Base-by-base conservation (phyloP, 2,888 invertebrate genomes). In the Lasius fuliginosus region DNA sequence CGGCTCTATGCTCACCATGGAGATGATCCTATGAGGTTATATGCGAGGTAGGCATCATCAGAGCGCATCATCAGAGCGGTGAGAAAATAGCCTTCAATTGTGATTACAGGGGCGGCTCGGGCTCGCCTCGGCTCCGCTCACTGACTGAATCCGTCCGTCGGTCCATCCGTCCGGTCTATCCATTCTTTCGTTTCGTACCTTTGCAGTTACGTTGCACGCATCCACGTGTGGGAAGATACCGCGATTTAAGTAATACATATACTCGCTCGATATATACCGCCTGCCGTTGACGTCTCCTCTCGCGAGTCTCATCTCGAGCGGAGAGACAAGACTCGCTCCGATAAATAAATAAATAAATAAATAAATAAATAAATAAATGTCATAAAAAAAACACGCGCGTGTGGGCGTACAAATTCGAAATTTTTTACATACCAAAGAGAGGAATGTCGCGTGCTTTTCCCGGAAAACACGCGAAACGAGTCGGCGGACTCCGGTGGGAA, bases 11-110 rank as follows among this genome's bases (percentile, higher is more conserved):
- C 69, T 82, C 86, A 69, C 88, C 90, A 89, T 86, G 90, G 92
- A 93, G 93, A 93, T 92, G 93, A 93, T 94, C 92, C 93, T 94
- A 92, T 90, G 93, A 93, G 93, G 94, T 93, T 94, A 92, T 94
- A 92, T 83, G 86, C 88, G 89, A 90, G 91, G 92, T 89, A 90
- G 92, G 94, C 93, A 94, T 94, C 94, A 94, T 94, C 94, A 94
- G 94, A 94, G 94, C 91, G 93, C 94, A 94, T 94, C 94, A 94
- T 95, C 94, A 94, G 94, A 94, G 94, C 94, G 94, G 95, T 94
- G 95, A 95, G 95, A 95, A 95, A 95, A 95, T 95, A 94, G 94
- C 95, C 94, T 95, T 94, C 94, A 95, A 94, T 95, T 95, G 94
- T 95, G 95, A 95, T 95, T 95, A 95, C 94, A 95, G 95, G 94